Percentiles rank a stretch among this genome's conserved stretches.
Conservation (phyloP, 2,888 invertebrate species). For the Biston betularia region DNA sequence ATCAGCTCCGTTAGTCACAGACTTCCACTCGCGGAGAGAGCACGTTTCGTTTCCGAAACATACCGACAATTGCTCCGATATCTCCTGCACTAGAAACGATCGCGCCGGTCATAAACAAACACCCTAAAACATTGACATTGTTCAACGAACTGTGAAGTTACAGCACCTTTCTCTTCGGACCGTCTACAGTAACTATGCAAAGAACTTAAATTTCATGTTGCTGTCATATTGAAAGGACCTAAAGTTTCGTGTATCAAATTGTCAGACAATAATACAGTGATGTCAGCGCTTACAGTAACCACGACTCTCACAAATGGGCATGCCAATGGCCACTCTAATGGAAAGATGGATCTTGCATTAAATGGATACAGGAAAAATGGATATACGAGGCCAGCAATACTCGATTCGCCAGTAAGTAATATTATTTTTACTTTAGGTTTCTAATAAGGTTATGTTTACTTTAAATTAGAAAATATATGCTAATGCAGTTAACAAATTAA, state of each 20-base stretch:
- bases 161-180: slow-evolving; percentile 29
- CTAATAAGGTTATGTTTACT: slow-evolving; percentile 24
- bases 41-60: slow-evolving; percentile 45
- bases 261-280: slow-evolving; percentile 52
- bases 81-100: slow-evolving; percentile 39
- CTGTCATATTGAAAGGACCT: slow-evolving; percentile 38
- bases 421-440: slow-evolving; percentile 3
- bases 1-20: slow-evolving; percentile 60
- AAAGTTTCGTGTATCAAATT: slow-evolving; percentile 36
- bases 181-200: slow-evolving; percentile 17
- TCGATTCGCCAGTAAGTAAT: slow-evolving; percentile 67
- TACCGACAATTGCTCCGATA: slow-evolving; percentile 37
- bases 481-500: slow-evolving; percentile 35
- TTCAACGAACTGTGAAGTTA: slow-evolving; percentile 44
- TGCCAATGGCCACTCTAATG: slow-evolving; percentile 69
- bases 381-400: slow-evolving; percentile 64
- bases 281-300: slow-evolving; percentile 78
- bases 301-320: slow-evolving; percentile 75
- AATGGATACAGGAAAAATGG: slow-evolving; percentile 78
- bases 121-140: slow-evolving; percentile 38
- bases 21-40: slow-evolving; percentile 51
- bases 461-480: slow-evolving; percentile 31
- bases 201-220: slow-evolving; percentile 32
- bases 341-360: slow-evolving; percentile 68
- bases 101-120: slow-evolving; percentile 45